Evolutionary conservation across 2,113 vertebrate genomes (phyloP).

Genomic region (Leptosomus discolor): DNA sequence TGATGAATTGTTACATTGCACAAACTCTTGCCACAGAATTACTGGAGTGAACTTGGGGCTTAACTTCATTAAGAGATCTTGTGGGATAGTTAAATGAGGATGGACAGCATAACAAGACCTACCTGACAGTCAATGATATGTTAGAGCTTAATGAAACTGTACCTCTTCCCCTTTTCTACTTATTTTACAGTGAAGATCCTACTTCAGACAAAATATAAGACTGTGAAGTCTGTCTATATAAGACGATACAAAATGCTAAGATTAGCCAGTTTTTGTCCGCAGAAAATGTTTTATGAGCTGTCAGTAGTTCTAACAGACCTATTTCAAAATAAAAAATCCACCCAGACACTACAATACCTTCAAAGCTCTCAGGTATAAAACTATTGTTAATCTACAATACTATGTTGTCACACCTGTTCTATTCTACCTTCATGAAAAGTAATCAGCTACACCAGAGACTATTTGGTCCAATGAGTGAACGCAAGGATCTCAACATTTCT

Average conservation of each 20-base stretch:
- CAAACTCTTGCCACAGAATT: slow-evolving; percentile 94
- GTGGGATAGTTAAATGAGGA: slow-evolving; percentile 89
- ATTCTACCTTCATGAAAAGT: background rate
- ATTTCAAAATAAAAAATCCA: background rate
- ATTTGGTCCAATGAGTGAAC: background rate
- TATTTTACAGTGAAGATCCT: slow-evolving; percentile 41
- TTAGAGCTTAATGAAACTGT: slow-evolving; percentile 66
- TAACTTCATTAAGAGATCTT: slow-evolving; percentile 99
- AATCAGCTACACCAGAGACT: background rate
- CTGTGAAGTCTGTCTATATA: background rate
- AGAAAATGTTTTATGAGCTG: background rate
- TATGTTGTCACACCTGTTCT: background rate
- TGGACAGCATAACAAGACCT: slow-evolving; percentile 85
- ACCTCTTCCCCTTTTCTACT: slow-evolving; percentile 57
- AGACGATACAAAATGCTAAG: background rate
- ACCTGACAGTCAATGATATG: slow-evolving; percentile 77
- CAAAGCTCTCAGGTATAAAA: background rate
- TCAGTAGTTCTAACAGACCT: background rate
- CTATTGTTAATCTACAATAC: background rate
- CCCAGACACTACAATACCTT: background rate
- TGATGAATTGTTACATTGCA: slow-evolving; percentile 98
- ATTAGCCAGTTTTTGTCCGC: background rate
- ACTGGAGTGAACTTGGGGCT: slow-evolving; percentile 87
- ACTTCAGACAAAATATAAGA: slow-evolving; percentile 19
- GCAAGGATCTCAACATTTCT: background rate